Base-by-base conservation (phyloP, 2,113 vertebrate species). In the Channa argus region DNA sequence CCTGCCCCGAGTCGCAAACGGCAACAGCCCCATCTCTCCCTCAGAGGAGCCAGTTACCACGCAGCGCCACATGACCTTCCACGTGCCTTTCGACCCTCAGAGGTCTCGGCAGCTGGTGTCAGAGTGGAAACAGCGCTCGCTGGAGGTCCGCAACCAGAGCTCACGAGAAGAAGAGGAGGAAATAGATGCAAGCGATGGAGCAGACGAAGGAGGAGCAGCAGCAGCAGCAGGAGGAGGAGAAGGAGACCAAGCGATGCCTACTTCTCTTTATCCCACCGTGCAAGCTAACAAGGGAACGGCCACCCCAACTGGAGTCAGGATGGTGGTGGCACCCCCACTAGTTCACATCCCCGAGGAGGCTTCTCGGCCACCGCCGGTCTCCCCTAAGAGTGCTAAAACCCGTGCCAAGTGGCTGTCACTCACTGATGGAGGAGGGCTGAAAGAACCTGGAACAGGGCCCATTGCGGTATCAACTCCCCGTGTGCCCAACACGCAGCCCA, bases 341-440 rank as follows among this genome's bases (percentile, higher is more conserved):
- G 83, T 98, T 39, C 96, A 98, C 87, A 98, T 98, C 87, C 97
- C 97, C 0, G 97, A 98, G 82, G 97, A 92, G 64, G 96, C 92
- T 3, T 45, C 71, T 4, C 82, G 91, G 0, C 92, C 94, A 9
- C 96, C 95, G 0, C 92, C 93, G 0, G 86, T 93, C 3, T 94
- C 95, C 0, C 96, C 96, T 0, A 92, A 97, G 81, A 90, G 94
- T 5, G 96, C 77, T 88, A 96, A 96, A 0, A 96, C 96, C 4
- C 68, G 98, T 0, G 96, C 98, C 73, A 99, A 99, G 80, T 99
- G 98, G 98, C 92, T 97, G 85, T 94, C 95, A 50, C 95, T 98
- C 91, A 96, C 96, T 0, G 97, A 98, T 89, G 97, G 96, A 46
- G 92, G 89, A 36, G 92, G 90, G 0, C 64, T 62, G 34, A 92